These are phyloP conservation scores for Scrobipalpa costella DNA, from an alignment of 2,888 invertebrate species.

Conservation along the genomic window DNA sequence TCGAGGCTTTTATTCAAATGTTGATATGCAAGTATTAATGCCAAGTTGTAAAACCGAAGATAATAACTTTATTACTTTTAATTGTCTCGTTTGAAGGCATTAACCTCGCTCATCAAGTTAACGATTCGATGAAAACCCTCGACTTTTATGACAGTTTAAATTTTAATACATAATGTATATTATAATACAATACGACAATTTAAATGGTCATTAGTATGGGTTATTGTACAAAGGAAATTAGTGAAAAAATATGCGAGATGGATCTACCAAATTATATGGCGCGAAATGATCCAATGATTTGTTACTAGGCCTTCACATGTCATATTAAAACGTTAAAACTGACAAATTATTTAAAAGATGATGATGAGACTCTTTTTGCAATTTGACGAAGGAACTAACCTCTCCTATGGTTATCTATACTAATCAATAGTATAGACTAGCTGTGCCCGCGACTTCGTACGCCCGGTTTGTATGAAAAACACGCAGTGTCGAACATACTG, in stretches of 20 bases:
- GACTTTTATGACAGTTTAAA: neutral
- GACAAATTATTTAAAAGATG: too few relatives aligned
- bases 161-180: neutral
- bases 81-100: constrained; percentile 28
- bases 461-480: too few relatives aligned
- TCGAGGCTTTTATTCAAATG: constrained; percentile 15
- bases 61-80: constrained; percentile 16
- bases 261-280: too few relatives aligned
- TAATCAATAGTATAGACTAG: too few relatives aligned
- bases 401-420: too few relatives aligned
- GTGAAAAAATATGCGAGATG: neutral
- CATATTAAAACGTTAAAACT: too few relatives aligned
- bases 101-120: constrained; percentile 17
- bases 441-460: too few relatives aligned
- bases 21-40: neutral
- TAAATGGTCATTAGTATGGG: neutral
- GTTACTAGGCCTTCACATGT: too few relatives aligned
- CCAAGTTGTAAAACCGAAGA: neutral
- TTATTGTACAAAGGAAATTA: neutral
- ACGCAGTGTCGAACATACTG: too few relatives aligned
- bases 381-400: too few relatives aligned
- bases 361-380: too few relatives aligned
- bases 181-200: neutral
- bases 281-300: too few relatives aligned
- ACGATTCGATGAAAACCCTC: constrained; percentile 33